Evolutionary conservation across 2,888 invertebrate genomes (phyloP), one percentile per base, ranked within the genome.

Genomic region (Amphipoea oculea): DNA sequence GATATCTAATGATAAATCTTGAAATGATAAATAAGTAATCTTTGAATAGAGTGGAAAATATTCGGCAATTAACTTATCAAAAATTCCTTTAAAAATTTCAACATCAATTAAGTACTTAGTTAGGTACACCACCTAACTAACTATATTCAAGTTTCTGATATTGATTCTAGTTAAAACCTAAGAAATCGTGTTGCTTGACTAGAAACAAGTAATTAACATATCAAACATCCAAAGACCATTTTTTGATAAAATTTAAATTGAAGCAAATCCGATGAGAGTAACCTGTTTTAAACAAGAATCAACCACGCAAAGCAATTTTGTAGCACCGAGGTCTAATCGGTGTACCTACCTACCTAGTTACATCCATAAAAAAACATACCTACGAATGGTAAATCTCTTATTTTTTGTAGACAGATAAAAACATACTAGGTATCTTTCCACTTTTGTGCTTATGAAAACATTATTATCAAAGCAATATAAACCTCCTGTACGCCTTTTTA

Each of bases 1-100:
- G 89, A 89, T 88, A n/a, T n/a, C n/a, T n/a, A 88, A 81, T 75
- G 78, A 86, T 83, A 81, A 85, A 57, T 40, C 62, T 76, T 57
- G 23, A 69, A 66, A 69, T 85, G 79, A 84, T 84, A 78, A 81
- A n/a, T 72, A 4, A 29, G 12, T 17, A 73, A 85, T 84, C 78
- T 84, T 78, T 54, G 12, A 57, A 20, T 75, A 71, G n/a, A 73
- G 63, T 69, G 78, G 70, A 73, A 74, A 68, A 83, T 68, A 78
- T 81, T 84, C n/a, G 36, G 45, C 40, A 83, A 75, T 69, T 71
- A 45, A 65, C 40, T 62, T 65, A 72, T 57, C 63, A 63, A 65
- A 45, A 17, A 42, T 20, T 65, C 29, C 9, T 74, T 40, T 23
- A 17, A 57, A 42, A 40, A 42, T 12, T 62, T 42, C 42, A 51